Conservation (phyloP, 1,140 invertebrate genomes). For the Drosophila insularis region DNA sequence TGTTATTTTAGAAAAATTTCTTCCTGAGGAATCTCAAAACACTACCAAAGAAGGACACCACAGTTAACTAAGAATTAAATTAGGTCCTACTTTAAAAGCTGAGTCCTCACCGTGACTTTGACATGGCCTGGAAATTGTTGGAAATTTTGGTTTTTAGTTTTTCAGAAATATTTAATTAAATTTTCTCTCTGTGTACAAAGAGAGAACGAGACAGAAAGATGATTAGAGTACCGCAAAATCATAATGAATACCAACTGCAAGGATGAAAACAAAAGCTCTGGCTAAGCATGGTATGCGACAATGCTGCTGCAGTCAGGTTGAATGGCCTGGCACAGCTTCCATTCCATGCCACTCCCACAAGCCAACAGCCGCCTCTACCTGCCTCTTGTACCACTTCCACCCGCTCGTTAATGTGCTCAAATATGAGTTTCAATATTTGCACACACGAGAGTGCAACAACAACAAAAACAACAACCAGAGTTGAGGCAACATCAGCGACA, state of each 20-base stretch:
- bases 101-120: no score
- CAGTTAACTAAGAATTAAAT: no score
- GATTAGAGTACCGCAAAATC: constrained; percentile 33
- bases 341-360: constrained; percentile 38
- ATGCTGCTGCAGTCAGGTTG: constrained; percentile 67
- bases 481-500: no score
- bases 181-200: constrained; percentile 8
- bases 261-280: constrained; percentile 42
- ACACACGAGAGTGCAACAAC: constrained; percentile 14
- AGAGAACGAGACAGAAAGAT: constrained; percentile 10
- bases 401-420: constrained; percentile 68
- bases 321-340: constrained; percentile 62
- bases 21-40: no score
- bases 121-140: no score
- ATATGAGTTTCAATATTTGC: constrained; percentile 74
- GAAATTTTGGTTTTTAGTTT: no score
- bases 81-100: no score
- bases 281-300: constrained; percentile 54
- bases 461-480: background rate
- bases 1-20: no score
- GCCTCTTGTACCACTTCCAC: background rate
- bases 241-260: constrained; percentile 25
- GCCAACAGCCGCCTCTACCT: background rate
- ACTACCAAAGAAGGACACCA: no score
- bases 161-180: no score